A percentile compares a stretch with the other conserved stretches of the same genome.
Evolutionary conservation across 1,140 invertebrate genomes (phyloP).

Genomic region (Tribolium madens): DNA sequence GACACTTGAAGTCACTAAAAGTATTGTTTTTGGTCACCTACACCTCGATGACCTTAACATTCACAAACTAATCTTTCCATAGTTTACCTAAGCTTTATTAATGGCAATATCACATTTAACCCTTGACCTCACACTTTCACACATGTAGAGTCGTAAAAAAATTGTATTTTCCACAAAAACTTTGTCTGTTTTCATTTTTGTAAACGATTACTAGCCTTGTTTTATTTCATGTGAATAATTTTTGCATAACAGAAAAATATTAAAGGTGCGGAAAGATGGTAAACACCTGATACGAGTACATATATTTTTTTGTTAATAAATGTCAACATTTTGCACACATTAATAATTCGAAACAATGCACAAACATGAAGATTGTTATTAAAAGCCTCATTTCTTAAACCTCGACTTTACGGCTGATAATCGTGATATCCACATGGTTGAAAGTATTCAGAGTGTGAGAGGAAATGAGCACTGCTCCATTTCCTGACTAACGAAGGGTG

Average conservation of each 20-base stretch:
- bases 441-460: background rate
- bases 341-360: no score
- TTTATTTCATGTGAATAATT: no score
- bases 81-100: background rate
- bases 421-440: background rate
- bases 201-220: no score
- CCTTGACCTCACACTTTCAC: background rate
- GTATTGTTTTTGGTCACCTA: background rate
- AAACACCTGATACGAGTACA: background rate
- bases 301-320: background rate
- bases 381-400: no score
- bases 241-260: background rate
- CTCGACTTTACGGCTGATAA: no score
- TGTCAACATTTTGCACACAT: background rate
- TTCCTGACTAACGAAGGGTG: constrained; percentile 25
- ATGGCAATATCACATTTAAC: background rate
- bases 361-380: no score
- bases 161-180: background rate
- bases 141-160: background rate
- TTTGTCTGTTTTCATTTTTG: no score
- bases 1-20: no score
- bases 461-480: constrained; percentile 32
- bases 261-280: background rate
- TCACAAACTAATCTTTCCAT: background rate
- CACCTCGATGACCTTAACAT: background rate